phyloP scores from a whole-genome alignment of 2,113 vertebrate genomes.

The Paradoxurus hermaphroditus region DNA sequence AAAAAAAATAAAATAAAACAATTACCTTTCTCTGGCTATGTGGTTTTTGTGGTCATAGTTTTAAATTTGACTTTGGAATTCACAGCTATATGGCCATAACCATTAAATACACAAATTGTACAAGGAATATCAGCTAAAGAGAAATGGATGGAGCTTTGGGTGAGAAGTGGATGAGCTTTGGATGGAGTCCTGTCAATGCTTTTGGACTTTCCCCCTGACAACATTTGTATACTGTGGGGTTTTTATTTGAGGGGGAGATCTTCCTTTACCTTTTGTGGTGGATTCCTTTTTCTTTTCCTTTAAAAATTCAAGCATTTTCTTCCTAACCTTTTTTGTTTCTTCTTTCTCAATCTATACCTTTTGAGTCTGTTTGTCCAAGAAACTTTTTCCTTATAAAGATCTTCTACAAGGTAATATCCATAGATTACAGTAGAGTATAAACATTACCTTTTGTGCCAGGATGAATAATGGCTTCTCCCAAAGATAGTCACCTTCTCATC shows the following conservation, averaged over 20 bases:
- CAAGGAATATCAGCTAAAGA: not conserved
- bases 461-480: not conserved
- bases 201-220: not conserved
- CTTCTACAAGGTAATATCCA: not conserved
- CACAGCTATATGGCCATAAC: not conserved
- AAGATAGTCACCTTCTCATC: not conserved
- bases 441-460: not conserved
- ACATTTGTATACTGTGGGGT: not conserved
- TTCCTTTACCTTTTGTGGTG: not conserved
- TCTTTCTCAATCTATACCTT: not conserved
- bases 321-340: not conserved
- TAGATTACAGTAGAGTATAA: not conserved
- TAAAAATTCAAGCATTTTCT: not conserved
- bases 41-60: not conserved
- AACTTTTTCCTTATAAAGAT: not conserved
- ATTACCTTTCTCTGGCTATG: not conserved
- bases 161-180: fast-evolving
- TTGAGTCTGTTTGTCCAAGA: not conserved
- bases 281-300: not conserved
- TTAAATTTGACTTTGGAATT: not conserved
- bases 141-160: fast-evolving
- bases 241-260: not conserved
- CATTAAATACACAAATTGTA: not conserved
- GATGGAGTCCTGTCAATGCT: not conserved
- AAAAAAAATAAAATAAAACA: not conserved